Conservation (phyloP, 2,888 invertebrate genomes). For the Latrodectus elegans region DNA sequence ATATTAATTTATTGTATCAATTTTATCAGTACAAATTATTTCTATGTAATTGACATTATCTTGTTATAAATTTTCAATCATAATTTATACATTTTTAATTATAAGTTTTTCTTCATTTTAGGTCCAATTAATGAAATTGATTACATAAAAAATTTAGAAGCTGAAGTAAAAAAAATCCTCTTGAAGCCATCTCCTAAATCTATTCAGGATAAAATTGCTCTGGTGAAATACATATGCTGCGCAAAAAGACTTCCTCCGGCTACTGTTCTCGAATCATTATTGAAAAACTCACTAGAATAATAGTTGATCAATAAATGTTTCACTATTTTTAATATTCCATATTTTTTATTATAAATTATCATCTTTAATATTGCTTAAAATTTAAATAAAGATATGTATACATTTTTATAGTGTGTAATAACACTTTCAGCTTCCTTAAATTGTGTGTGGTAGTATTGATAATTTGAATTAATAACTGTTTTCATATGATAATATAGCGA, state of each 20-base stretch:
- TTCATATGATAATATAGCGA: too few relatives aligned
- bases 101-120: not conserved
- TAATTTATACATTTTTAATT: not conserved
- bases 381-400: too few relatives aligned
- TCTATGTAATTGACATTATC: not conserved
- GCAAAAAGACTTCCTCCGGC: slow-evolving; percentile 37
- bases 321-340: too few relatives aligned
- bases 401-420: too few relatives aligned
- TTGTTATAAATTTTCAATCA: not conserved
- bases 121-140: slow-evolving; percentile 15
- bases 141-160: slow-evolving; percentile 38
- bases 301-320: too few relatives aligned
- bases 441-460: too few relatives aligned
- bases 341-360: too few relatives aligned
- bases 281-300: not conserved
- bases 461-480: too few relatives aligned
- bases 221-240: slow-evolving; percentile 54
- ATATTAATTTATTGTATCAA: not conserved
- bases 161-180: slow-evolving; percentile 37
- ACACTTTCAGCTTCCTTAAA: too few relatives aligned
- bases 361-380: too few relatives aligned
- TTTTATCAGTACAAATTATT: not conserved
- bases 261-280: slow-evolving; percentile 28
- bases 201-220: slow-evolving; percentile 51
- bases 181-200: slow-evolving; percentile 52